Evolutionary conservation across 1,140 invertebrate species (phyloP), one percentile per base, ranked within the genome.

Genomic region (Colletes gigas): DNA sequence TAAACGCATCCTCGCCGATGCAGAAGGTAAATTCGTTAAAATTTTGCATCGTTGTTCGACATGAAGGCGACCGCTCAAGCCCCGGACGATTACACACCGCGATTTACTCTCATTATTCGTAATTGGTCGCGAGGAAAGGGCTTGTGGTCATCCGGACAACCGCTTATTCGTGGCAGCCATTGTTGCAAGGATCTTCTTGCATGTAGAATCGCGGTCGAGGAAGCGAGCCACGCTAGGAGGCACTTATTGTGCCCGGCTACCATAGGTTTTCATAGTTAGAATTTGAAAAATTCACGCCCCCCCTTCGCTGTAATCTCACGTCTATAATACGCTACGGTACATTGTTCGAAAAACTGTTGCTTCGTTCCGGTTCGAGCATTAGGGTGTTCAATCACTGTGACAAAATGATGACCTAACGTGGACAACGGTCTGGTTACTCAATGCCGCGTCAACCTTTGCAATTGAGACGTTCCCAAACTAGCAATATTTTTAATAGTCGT

Each of bases 61-160:
- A 19, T 1, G 14, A 9, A 4, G 9, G 15, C 41, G 9, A 8
- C 10, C 19, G 62, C 21, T 66, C 71, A 44, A 68, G 41, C 30
- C 30, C 30, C 30, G 63, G 70, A 75, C 73, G 83, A 86, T 83
- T 77, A 74, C 68, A 68, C 71, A 54, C 30, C 63, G 30, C 83
- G 73, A 72, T 77, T 85, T 85, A 83, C 85, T 85, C 83, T 85
- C 81, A 79, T 87, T 87, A 87, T 81, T 83, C 77, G 85, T 85
- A 85, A 87, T 87, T 86, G 85, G 80, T 72, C 47, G 50, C 68
- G 57, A 47, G 30, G 63, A 19, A 47, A 67, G 54, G 60, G 17
- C 7, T 14, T 41, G 44, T 10, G 63, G 54, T 41, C 44, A 19
- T 70, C n/a, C 15, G 78, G 21, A 50, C 44, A 67, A 39, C 62